phyloP scores from a whole-genome alignment of 2,888 invertebrate genomes.

The Nomada flava region DNA sequence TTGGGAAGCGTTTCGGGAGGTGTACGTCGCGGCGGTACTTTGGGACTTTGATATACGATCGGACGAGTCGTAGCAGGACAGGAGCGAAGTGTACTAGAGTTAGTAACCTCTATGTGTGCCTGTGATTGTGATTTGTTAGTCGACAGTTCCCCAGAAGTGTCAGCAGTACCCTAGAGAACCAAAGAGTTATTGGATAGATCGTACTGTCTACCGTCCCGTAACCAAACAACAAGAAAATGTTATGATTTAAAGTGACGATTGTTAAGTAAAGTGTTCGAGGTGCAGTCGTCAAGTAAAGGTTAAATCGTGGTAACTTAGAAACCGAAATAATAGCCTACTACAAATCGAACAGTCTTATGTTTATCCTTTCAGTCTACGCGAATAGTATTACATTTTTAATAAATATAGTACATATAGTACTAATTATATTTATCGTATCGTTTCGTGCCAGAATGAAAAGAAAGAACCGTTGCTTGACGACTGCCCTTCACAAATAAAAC shows the following conservation, averaged over 20 bases:
- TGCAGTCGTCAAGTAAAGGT: conserved; percentile 14
- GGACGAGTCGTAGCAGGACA: conserved; percentile 70
- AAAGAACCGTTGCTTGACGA: background rate
- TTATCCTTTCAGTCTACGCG: too few relatives aligned
- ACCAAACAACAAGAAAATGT: conserved; percentile 62
- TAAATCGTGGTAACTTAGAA: background rate
- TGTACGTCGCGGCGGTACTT: conserved; percentile 77
- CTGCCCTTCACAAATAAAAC: conserved; percentile 7
- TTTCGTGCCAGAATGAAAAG: too few relatives aligned
- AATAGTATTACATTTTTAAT: too few relatives aligned
- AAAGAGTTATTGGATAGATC: conserved; percentile 70
- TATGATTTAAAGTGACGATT: conserved; percentile 26
- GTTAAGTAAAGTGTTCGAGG: conserved; percentile 12
- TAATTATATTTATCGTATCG: too few relatives aligned
- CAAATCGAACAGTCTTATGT: too few relatives aligned
- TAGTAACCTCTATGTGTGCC: conserved; percentile 73
- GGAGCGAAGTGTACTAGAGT: conserved; percentile 70
- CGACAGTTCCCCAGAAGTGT: conserved; percentile 80
- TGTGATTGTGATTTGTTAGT: conserved; percentile 78
- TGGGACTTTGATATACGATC: conserved; percentile 80
- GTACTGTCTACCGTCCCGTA: conserved; percentile 62
- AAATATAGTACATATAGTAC: too few relatives aligned
- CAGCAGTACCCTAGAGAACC: conserved; percentile 83
- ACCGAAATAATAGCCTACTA: too few relatives aligned
- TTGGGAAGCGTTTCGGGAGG: conserved; percentile 73